phyloP scores from a whole-genome alignment of 2,888 invertebrate species.

The Nomada lathburiana region DNA sequence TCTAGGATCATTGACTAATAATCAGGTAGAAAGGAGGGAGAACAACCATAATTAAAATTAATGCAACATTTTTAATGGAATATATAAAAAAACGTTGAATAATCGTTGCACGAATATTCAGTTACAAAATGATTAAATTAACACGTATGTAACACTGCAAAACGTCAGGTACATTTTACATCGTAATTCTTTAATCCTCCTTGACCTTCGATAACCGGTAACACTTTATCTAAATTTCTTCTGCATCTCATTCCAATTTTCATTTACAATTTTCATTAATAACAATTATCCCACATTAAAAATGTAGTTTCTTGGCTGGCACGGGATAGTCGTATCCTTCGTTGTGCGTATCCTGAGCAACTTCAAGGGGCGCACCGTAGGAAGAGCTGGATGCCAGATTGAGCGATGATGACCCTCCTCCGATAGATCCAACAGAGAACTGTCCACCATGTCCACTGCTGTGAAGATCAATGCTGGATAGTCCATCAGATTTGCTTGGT shows the following conservation, averaged over 20 bases:
- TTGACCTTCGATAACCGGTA: not conserved
- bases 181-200: no score
- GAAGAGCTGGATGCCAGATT: conserved; percentile 6
- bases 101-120: no score
- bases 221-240: not conserved
- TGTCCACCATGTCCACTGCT: not conserved
- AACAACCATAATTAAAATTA: not conserved
- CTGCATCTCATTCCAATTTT: no score
- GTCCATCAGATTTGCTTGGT: conserved; percentile 10
- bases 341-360: not conserved
- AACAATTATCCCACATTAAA: conserved; percentile 17
- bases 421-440: conserved; percentile 2
- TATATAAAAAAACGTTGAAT: not conserved
- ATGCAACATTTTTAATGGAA: conserved; percentile 10
- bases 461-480: not conserved
- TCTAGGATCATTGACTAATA: no score
- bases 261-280: no score
- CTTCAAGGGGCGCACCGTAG: conserved; percentile 16
- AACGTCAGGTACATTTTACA: no score
- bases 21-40: no score
- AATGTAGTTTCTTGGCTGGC: conserved; percentile 60
- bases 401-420: not conserved
- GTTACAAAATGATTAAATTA: no score
- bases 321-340: conserved; percentile 69
- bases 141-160: no score